These are phyloP conservation scores for Trypoxylus dichotomus DNA, from an alignment of 1,140 invertebrate genomes.

Conservation along the genomic window DNA sequence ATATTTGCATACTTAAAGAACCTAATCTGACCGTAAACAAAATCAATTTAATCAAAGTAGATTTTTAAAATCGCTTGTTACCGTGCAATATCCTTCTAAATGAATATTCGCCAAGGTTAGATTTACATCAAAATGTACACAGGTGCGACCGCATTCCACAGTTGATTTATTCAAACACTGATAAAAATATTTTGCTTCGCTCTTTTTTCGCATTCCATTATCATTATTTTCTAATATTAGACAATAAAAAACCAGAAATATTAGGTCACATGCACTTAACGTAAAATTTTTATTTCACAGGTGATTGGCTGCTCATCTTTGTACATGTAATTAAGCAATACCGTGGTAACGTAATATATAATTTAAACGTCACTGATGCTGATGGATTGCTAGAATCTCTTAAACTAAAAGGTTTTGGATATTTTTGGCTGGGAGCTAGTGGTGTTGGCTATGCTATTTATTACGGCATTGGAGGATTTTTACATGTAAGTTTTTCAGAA, in stretches of 20 bases:
- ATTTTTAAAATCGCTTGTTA: background rate
- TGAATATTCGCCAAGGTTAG: slow-evolving; percentile 1
- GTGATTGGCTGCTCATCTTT: slow-evolving; percentile 66
- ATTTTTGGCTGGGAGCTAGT: slow-evolving; percentile 56
- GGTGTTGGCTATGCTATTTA: slow-evolving; percentile 61
- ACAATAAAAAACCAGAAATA: too few species aligned
- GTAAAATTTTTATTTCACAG: slow-evolving; percentile 52
- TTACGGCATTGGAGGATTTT: slow-evolving; percentile 64
- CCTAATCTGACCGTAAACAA: background rate
- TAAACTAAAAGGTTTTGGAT: slow-evolving; percentile 57
- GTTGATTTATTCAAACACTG: background rate
- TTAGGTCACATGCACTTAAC: background rate
- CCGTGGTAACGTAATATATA: slow-evolving; percentile 38
- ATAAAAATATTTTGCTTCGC: background rate
- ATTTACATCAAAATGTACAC: background rate
- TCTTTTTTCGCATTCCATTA: background rate
- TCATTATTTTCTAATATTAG: too few species aligned
- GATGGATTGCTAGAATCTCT: slow-evolving; percentile 52
- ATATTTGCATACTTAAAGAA: too few species aligned
- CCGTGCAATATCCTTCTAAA: background rate
- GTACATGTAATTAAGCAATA: slow-evolving; percentile 62
- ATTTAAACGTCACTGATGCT: background rate
- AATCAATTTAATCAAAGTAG: background rate
- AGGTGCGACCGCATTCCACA: background rate
- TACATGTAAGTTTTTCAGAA: slow-evolving; percentile 60